Percentiles rank a stretch among this genome's conserved stretches.
Conservation (phyloP, 2,888 invertebrate species). For the Xanthia togata region DNA sequence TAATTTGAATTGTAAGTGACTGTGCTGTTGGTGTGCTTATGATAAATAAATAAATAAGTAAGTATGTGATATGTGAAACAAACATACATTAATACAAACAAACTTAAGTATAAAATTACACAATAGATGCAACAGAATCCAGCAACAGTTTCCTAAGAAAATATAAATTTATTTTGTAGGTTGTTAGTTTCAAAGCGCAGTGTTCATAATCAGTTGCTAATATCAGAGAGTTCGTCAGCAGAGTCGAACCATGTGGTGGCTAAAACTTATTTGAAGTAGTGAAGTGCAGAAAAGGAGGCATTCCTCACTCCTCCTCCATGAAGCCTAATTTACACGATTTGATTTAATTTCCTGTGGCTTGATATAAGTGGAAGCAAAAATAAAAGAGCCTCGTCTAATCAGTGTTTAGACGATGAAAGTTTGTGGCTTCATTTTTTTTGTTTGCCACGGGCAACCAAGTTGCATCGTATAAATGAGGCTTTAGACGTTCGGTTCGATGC, state of each 20-base stretch:
- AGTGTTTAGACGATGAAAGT: background rate
- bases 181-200: conserved; percentile 3
- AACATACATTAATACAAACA: background rate
- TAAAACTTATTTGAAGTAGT: background rate
- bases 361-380: background rate
- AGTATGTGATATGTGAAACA: background rate
- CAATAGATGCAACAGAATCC: background rate
- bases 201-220: background rate
- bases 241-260: background rate
- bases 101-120: background rate
- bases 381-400: background rate
- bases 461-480: background rate
- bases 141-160: background rate
- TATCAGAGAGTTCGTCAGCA: conserved; percentile 1
- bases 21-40: no score
- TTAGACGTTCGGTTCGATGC: background rate
- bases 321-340: background rate
- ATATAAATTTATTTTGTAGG: background rate
- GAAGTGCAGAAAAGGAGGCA: background rate
- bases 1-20: no score
- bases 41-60: no score
- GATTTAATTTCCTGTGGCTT: background rate
- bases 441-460: background rate
- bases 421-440: background rate
- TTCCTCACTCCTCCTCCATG: background rate